Percentiles rank a stretch among this genome's conserved stretches.
phyloP scores from a whole-genome alignment of 2,888 invertebrate species.

The Andrena dorsata region DNA sequence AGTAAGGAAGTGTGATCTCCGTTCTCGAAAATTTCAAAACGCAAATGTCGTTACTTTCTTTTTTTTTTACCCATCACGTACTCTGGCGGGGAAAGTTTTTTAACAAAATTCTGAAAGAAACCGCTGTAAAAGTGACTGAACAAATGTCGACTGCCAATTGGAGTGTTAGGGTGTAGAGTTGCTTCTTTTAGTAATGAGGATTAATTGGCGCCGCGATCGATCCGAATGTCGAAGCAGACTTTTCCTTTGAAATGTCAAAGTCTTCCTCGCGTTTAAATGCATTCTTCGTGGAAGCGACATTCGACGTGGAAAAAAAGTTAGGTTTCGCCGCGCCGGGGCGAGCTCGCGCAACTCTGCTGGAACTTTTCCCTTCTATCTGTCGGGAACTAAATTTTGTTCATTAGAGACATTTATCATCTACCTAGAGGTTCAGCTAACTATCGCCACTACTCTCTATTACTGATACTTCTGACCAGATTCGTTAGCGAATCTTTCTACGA shows the following conservation, averaged over 20 bases:
- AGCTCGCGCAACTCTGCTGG: background rate
- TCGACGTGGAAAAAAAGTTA: background rate
- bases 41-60: conserved; percentile 2
- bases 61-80: conserved; percentile 6
- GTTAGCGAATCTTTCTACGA: background rate
- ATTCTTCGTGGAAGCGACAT: background rate
- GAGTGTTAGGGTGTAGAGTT: background rate
- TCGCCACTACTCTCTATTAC: conserved; percentile 29
- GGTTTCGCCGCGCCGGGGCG: background rate
- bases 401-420: conserved; percentile 22
- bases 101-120: background rate
- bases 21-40: background rate
- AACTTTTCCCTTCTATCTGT: conserved; percentile 21
- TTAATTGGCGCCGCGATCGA: background rate
- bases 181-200: background rate
- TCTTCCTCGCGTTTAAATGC: too few species aligned
- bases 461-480: background rate
- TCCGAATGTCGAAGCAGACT: background rate
- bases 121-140: background rate
- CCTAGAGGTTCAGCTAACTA: conserved; percentile 18
- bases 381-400: conserved; percentile 21
- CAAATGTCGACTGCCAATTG: background rate
- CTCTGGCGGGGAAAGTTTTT: background rate
- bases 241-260: background rate
- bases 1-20: conserved; percentile 16